A percentile compares a stretch with the other conserved stretches of the same genome.
These are phyloP conservation scores for Ypsolopha scabrella DNA, from an alignment of 2,888 invertebrate genomes.

Conservation along the genomic window DNA sequence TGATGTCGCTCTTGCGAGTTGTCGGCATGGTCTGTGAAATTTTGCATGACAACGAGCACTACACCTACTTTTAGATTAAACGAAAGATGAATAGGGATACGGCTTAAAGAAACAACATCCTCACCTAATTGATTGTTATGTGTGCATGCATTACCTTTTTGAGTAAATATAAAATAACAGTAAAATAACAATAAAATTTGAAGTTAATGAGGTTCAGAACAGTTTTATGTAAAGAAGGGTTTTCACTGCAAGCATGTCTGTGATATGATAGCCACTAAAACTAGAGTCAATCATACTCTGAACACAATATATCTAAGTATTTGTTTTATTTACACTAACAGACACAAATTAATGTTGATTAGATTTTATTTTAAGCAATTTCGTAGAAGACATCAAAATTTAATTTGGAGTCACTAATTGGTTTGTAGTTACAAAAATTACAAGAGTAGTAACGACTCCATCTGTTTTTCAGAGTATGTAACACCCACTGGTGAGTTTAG, in stretches of 20 bases:
- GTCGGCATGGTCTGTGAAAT: slow-evolving; percentile 51
- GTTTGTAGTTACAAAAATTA: slow-evolving; percentile 34
- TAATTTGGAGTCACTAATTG: slow-evolving; percentile 60
- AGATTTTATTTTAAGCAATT: no score
- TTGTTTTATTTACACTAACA: no score
- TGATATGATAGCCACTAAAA: no score
- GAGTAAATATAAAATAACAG: not conserved
- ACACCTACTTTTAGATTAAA: not conserved
- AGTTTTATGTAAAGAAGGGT: no score
- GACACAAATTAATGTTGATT: not conserved
- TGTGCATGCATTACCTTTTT: slow-evolving; percentile 14
- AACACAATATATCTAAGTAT: no score
- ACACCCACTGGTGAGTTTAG: slow-evolving; percentile 70
- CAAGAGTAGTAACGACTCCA: slow-evolving; percentile 65
- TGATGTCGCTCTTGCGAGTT: slow-evolving; percentile 41
- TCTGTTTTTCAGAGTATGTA: slow-evolving; percentile 69
- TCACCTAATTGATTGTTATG: slow-evolving; percentile 4
- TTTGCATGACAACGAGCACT: slow-evolving; percentile 51
- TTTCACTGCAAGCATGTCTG: no score
- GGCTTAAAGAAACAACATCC: not conserved
- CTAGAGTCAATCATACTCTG: no score
- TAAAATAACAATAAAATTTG: no score
- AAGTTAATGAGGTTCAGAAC: no score
- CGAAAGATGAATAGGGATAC: no score
- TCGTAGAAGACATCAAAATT: slow-evolving; percentile 38